phyloP scores from a whole-genome alignment of 1,140 invertebrate genomes.

The Mizuhopecten yessoensis region DNA sequence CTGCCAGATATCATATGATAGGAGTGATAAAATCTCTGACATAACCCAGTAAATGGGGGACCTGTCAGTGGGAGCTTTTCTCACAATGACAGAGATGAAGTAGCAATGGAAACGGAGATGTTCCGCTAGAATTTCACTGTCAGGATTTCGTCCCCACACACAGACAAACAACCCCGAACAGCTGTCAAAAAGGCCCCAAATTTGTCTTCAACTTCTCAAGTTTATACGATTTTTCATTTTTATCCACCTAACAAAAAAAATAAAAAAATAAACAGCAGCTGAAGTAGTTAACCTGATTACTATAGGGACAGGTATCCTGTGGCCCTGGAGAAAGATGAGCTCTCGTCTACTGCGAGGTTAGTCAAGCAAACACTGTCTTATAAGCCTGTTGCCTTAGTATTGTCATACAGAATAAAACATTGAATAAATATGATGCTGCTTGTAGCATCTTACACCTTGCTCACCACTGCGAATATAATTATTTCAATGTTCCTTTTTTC shows the following conservation, averaged over 20 bases:
- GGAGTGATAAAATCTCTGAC: not conserved
- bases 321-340: too few species aligned
- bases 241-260: not conserved
- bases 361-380: too few species aligned
- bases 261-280: not conserved
- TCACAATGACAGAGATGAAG: conserved; percentile 5
- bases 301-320: not conserved
- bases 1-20: conserved; percentile 2
- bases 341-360: too few species aligned
- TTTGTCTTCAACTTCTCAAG: not conserved
- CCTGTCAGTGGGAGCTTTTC: not conserved
- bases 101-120: not conserved
- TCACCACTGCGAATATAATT: too few species aligned
- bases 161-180: not conserved
- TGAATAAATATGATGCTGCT: too few species aligned
- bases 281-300: not conserved
- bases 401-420: too few species aligned
- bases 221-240: too few species aligned
- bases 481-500: too few species aligned
- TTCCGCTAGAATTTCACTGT: conserved; percentile 32
- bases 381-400: too few species aligned
- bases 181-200: conserved; percentile 9
- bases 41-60: conserved; percentile 12
- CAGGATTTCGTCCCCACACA: conserved; percentile 1
- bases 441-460: too few species aligned